Percentiles rank a stretch among this genome's conserved stretches.
phyloP scores from a whole-genome alignment of 1,140 invertebrate genomes.

The Arctopsyche grandis region DNA sequence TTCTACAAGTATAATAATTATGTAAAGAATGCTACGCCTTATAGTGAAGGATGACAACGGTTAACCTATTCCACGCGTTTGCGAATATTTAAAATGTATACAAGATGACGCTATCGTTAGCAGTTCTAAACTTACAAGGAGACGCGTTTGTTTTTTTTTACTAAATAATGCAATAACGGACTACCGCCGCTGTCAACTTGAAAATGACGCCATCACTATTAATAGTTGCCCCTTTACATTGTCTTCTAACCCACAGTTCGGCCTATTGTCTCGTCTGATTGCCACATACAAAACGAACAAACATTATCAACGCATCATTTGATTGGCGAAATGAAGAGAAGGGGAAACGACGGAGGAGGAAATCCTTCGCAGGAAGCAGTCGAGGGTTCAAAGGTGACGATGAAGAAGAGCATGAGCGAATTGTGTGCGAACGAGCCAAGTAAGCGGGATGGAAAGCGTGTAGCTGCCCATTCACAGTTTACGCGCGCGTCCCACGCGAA shows the following conservation, averaged over 20 bases:
- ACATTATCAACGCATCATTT: not conserved
- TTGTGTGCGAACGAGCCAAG: not conserved
- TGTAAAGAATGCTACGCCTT: too few relatives aligned
- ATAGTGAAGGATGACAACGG: not conserved
- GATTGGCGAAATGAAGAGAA: not conserved
- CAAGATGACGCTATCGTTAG: not conserved
- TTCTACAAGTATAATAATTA: too few relatives aligned
- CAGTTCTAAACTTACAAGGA: not conserved
- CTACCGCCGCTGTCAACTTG: constrained; percentile 20
- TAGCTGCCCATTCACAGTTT: not conserved
- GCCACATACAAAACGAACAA: not conserved
- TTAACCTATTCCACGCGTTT: not conserved
- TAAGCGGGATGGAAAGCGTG: not conserved
- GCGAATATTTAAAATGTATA: not conserved
- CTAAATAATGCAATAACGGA: constrained; percentile 22
- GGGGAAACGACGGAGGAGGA: not conserved
- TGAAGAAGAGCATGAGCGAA: not conserved
- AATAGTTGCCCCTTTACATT: constrained; percentile 32
- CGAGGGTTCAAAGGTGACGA: constrained; percentile 1
- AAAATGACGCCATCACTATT: constrained; percentile 36
- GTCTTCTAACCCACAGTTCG: constrained; percentile 7
- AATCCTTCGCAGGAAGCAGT: not conserved
- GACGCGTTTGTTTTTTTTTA: not conserved
- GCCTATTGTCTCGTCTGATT: constrained; percentile 35
- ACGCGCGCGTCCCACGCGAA: not conserved